phyloP scores from a whole-genome alignment of 2,888 invertebrate genomes.

The Tubulanus polymorphus region DNA sequence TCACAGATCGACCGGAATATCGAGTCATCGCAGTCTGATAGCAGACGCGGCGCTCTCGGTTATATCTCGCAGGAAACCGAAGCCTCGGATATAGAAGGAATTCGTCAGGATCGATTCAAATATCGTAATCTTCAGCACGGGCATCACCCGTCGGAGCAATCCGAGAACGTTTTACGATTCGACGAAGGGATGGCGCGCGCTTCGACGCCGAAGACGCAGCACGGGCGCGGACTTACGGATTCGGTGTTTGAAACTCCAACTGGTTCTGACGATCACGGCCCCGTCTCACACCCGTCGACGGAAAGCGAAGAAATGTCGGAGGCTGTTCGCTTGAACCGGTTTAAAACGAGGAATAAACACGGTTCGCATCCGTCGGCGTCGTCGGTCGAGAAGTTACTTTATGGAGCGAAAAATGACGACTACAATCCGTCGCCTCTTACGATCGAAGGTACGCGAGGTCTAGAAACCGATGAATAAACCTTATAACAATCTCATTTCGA shows the following conservation, averaged over 20 bases:
- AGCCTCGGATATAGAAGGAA: conserved; percentile 27
- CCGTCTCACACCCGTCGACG: background rate
- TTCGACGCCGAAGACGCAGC: too few relatives aligned
- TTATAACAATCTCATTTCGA: too few relatives aligned
- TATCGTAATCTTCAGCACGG: conserved; percentile 38
- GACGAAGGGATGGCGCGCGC: too few relatives aligned
- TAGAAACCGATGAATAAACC: too few relatives aligned
- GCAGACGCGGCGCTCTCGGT: conserved; percentile 21
- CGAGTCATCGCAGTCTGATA: too few relatives aligned
- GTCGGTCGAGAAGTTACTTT: conserved; percentile 42
- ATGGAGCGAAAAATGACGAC: conserved; percentile 28
- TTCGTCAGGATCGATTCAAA: conserved; percentile 33
- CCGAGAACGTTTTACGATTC: too few relatives aligned
- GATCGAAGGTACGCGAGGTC: background rate
- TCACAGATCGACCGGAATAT: too few relatives aligned
- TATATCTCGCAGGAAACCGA: too few relatives aligned
- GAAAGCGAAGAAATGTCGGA: conserved; percentile 15
- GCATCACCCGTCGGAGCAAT: background rate
- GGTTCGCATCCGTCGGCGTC: conserved; percentile 44
- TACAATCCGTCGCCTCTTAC: background rate
- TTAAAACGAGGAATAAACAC: conserved; percentile 35
- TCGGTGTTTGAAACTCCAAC: too few relatives aligned
- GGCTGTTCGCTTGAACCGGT: conserved; percentile 27
- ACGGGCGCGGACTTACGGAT: too few relatives aligned
- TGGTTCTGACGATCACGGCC: too few relatives aligned